Conservation (phyloP, 2,113 vertebrate species). For the Pithys albifrons region DNA sequence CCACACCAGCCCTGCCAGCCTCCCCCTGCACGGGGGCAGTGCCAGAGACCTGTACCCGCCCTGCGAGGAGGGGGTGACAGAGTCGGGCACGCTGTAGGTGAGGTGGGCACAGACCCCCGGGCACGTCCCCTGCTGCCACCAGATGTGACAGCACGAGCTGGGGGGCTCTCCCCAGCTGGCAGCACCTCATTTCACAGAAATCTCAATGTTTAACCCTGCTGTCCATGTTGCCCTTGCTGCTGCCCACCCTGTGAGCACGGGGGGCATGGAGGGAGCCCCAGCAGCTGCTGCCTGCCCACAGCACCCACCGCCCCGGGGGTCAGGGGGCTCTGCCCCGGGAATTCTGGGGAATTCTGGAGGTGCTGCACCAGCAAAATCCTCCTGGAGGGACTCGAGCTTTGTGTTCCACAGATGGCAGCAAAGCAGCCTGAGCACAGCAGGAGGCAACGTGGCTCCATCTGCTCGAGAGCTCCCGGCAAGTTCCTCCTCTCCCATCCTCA, state of each 20-base stretch:
- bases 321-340: fast-evolving
- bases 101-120: fast-evolving
- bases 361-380: fast-evolving
- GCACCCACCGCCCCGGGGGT: fast-evolving
- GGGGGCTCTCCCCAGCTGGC: not conserved
- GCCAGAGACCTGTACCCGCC: not conserved
- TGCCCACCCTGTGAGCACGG: fast-evolving
- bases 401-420: not conserved
- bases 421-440: not conserved
- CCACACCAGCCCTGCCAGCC: not conserved
- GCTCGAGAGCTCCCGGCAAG: not conserved
- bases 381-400: fast-evolving
- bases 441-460: not conserved
- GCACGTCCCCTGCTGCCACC: not conserved
- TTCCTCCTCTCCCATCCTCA: not conserved
- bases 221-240: fast-evolving
- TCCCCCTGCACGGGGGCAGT: not conserved
- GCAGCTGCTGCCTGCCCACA: fast-evolving
- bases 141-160: fast-evolving
- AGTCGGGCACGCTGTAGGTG: constrained; percentile 57
- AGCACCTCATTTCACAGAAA: not conserved
- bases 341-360: not conserved
- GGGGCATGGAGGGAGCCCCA: not conserved
- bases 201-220: fast-evolving
- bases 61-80: constrained; percentile 15